Base-by-base conservation (phyloP, 2,888 invertebrate species). In the Lasioglossum malachurum region DNA sequence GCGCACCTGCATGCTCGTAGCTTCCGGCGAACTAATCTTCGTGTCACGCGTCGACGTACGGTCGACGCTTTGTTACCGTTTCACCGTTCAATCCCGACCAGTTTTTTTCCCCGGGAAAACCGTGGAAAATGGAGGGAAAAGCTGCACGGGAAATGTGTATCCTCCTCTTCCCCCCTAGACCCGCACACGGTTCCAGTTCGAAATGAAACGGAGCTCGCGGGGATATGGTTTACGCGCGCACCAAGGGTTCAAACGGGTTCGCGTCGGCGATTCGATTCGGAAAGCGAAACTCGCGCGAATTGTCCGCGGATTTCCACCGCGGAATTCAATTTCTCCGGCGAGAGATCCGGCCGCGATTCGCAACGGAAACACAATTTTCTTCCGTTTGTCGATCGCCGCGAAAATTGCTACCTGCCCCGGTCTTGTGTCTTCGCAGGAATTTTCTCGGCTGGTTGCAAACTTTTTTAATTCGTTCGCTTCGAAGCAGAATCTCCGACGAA, bases 1-100 rank as follows among this genome's bases (percentile, higher is more conserved):
- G 57, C 41, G 57, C 41, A 67, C 73, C 53, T 84, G 85, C 80
- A 80, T 86, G 85, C 76, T 41, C 69, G 77, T 84, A 73, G 57
- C 49, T 80, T 74, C 49, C 75, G 72, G 31, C 44, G 41, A 73
- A 80, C 75, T 84, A 69, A 80, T 85, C 73, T 60, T n/a, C 41
- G 57, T 78, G 82, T 84, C 82, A 82, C 84, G 67, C 67, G 78
- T 73, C 41, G 57, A 49, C 77, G 71, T 60, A 60, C 31, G 64
- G 71, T 46, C 82, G 69, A 27, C 19, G 46, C 49, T 69, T 49
- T 69, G 83, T 83, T 82, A 67, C 67, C 35, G 64, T 84, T 82
- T 27, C 64, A 31, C 27, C 64, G 64, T 60, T 60, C 60, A 60
- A 60, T 60, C 60, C 60, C 27, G 14, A 27, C 14, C 60, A 23